These are phyloP conservation scores for Corticium candelabrum DNA, from an alignment of 37 sponge, comb jelly and placozoan genomes.

Conservation along the genomic window DNA sequence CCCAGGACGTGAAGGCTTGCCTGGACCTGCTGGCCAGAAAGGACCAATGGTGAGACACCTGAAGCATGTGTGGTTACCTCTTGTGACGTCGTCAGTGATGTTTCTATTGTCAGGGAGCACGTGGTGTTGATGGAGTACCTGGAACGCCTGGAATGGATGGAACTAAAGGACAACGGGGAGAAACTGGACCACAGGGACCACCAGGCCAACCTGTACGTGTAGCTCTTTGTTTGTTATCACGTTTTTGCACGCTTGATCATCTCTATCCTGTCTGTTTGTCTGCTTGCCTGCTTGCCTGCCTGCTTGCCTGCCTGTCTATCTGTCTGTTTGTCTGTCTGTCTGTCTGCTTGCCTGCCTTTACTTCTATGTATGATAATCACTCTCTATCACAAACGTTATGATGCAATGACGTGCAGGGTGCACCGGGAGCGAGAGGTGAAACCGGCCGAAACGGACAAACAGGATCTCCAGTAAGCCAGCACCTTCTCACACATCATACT, in stretches of 20 bases:
- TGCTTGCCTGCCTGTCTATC: no score
- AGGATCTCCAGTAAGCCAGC: constrained; percentile 9
- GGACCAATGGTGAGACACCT: constrained; percentile 43
- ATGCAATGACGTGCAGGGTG: not conserved
- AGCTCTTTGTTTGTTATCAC: not conserved
- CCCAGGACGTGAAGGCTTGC: constrained; percentile 6
- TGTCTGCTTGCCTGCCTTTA: no score
- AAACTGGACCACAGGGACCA: constrained; percentile 3
- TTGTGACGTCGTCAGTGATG: no score
- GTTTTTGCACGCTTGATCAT: no score
- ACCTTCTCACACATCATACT: no score
- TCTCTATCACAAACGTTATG: no score
- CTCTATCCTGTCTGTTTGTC: no score
- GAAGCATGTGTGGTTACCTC: no score
- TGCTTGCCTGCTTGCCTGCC: no score
- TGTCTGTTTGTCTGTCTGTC: no score
- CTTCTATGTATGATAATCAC: no score
- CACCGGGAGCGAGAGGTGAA: constrained; percentile 12
- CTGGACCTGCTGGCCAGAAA: constrained; percentile 42
- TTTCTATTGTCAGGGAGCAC: no score
- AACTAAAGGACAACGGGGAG: constrained; percentile 11
- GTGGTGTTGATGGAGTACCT: not conserved
- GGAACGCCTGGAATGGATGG: constrained; percentile 34
- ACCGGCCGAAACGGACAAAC: constrained; percentile 6
- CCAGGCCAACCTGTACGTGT: constrained; percentile 1